A percentile compares a stretch with the other conserved stretches of the same genome.
Conservation (phyloP, 2,888 invertebrate species). For the Julus scandinavius region DNA sequence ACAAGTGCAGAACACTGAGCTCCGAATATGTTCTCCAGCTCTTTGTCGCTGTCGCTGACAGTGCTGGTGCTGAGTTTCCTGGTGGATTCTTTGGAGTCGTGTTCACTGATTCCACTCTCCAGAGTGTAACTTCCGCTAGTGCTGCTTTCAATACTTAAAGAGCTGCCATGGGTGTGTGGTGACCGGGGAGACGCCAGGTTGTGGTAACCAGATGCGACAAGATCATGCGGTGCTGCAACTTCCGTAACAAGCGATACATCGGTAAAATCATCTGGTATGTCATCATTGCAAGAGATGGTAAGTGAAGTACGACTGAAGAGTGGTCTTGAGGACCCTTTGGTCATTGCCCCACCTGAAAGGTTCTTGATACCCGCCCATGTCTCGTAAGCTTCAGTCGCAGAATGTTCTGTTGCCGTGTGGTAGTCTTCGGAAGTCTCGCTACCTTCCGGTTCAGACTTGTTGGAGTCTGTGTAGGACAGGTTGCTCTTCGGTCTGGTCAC, state of each 20-base stretch:
- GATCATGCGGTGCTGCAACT: neutral
- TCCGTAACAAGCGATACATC: conserved; percentile 31
- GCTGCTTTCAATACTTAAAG: conserved; percentile 60
- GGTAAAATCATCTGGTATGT: neutral
- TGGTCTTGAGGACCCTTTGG: neutral
- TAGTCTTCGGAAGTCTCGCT: conserved; percentile 88
- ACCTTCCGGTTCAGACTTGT: conserved; percentile 66
- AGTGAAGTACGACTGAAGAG: conserved; percentile 3
- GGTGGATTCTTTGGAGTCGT: conserved; percentile 52
- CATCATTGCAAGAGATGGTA: neutral
- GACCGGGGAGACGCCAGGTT: conserved; percentile 52
- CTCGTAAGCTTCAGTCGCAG: conserved; percentile 62
- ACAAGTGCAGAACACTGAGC: neutral
- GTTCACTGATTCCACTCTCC: conserved; percentile 59
- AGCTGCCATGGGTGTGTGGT: conserved; percentile 51
- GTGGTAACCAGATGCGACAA: neutral
- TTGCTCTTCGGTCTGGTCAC: conserved; percentile 55
- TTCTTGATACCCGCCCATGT: conserved; percentile 45
- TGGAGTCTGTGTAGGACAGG: conserved; percentile 78
- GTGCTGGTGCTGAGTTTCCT: conserved; percentile 54
- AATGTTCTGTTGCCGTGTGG: conserved; percentile 81
- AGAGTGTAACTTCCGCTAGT: conserved; percentile 61
- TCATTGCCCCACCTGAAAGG: neutral
- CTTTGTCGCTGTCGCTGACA: conserved; percentile 56
- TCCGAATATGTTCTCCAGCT: conserved; percentile 53